phyloP scores from a whole-genome alignment of 37 sponge, comb jelly and placozoan species.

The Geodia barretti region DNA sequence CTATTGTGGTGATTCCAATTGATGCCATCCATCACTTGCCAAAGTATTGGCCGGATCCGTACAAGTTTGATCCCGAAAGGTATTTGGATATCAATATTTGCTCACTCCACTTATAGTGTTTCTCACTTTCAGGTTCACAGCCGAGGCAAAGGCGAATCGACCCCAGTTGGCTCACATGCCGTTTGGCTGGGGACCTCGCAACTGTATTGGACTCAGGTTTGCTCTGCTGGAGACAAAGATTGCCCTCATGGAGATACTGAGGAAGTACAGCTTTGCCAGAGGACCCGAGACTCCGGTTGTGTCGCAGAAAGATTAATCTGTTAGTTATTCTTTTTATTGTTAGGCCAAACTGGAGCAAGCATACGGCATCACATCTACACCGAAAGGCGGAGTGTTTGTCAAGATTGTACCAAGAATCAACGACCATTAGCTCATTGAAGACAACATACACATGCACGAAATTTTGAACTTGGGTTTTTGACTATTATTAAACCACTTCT shows the following conservation, averaged over 20 bases:
- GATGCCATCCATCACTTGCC: conserved; percentile 56
- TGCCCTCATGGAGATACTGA: conserved; percentile 51
- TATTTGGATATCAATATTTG: neutral
- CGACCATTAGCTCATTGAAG: too few species aligned
- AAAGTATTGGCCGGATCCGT: conserved; percentile 75
- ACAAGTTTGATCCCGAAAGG: conserved; percentile 82
- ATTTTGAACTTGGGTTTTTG: too few species aligned
- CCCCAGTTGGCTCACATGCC: conserved; percentile 50
- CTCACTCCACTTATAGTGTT: neutral
- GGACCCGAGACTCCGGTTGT: conserved; percentile 49
- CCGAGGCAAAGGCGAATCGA: conserved; percentile 54
- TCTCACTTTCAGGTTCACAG: conserved; percentile 36
- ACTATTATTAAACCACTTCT: too few species aligned
- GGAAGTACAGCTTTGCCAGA: conserved; percentile 38
- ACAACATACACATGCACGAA: too few species aligned
- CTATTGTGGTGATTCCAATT: conserved; percentile 38
- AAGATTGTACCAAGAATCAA: too few species aligned
- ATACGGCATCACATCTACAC: conserved; percentile 64
- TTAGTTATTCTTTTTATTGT: too few species aligned
- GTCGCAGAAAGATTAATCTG: too few species aligned
- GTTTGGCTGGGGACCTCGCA: conserved; percentile 71
- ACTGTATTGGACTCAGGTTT: conserved; percentile 75
- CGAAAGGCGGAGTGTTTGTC: conserved; percentile 62
- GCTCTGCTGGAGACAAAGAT: conserved; percentile 73
- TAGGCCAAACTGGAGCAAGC: conserved; percentile 50